Conservation (phyloP, 1,140 invertebrate species). For the Campoletis sonorensis region DNA sequence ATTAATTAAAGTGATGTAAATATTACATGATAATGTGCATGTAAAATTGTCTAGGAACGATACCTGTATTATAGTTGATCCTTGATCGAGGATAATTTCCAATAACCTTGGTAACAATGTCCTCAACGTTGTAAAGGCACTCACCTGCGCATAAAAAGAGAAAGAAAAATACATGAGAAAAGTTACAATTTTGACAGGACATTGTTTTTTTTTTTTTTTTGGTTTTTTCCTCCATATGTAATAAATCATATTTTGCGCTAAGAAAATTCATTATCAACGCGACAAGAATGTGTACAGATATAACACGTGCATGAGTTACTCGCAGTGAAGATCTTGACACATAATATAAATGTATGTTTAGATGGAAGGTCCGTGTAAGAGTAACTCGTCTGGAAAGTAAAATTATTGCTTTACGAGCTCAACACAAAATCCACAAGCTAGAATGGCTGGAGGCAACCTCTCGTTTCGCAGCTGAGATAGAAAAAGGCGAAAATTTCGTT, state of each 20-base stretch:
- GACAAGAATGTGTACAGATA: neutral
- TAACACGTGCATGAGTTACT: neutral
- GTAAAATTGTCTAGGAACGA: neutral
- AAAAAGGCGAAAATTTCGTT: neutral
- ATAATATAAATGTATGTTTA: conserved; percentile 22
- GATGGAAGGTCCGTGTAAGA: neutral
- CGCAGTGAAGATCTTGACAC: neutral
- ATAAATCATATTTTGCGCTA: neutral
- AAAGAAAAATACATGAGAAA: conserved; percentile 9
- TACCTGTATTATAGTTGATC: conserved; percentile 54
- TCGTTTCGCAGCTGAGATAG: no score
- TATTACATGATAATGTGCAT: no score
- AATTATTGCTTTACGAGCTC: neutral
- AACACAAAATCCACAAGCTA: neutral
- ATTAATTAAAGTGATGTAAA: no score
- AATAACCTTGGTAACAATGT: conserved; percentile 43
- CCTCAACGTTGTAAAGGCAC: conserved; percentile 49
- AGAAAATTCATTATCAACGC: neutral
- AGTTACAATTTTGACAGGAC: no score
- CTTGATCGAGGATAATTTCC: conserved; percentile 37
- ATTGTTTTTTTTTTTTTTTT: no score
- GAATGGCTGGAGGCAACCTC: no score
- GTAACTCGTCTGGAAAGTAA: neutral
- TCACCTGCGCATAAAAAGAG: conserved; percentile 50
- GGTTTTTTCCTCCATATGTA: neutral